A percentile compares a stretch with the other conserved stretches of the same genome.
Evolutionary conservation across 2,797 vertebrate genomes (phyloP).

Genomic region (Rhinichthys osculus): DNA sequence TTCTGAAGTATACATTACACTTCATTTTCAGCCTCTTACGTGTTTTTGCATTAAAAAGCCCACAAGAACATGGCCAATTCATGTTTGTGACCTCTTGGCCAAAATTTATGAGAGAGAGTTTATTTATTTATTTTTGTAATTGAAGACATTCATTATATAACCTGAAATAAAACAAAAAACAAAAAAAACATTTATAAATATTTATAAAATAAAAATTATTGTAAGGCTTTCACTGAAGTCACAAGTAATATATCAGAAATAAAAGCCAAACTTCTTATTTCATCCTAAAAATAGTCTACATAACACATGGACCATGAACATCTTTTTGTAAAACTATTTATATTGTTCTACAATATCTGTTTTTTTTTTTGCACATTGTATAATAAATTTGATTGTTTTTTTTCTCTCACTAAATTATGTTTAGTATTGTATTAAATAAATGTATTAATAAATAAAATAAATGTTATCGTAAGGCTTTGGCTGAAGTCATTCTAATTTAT

Average conservation of each 20-base stretch:
- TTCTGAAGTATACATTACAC: conserved; percentile 17
- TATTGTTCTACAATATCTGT: neutral
- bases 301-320: neutral
- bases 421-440: neutral
- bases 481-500: neutral
- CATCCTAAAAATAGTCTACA: neutral
- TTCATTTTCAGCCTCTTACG: neutral
- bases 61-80: neutral
- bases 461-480: neutral
- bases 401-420: neutral
- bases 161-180: neutral
- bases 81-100: neutral
- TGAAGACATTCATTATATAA: neutral
- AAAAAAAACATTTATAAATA: neutral
- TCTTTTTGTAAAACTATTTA: neutral
- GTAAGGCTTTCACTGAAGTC: neutral
- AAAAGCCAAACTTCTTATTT: neutral
- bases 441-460: neutral
- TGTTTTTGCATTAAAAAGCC: neutral
- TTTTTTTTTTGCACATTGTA: neutral
- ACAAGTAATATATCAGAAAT: neutral
- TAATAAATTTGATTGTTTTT: neutral
- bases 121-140: neutral
- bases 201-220: neutral
- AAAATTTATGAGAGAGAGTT: neutral